Evolutionary conservation across 2,888 invertebrate species (phyloP), one percentile per base, ranked within the genome.

Genomic region (Polyommatus icarus): DNA sequence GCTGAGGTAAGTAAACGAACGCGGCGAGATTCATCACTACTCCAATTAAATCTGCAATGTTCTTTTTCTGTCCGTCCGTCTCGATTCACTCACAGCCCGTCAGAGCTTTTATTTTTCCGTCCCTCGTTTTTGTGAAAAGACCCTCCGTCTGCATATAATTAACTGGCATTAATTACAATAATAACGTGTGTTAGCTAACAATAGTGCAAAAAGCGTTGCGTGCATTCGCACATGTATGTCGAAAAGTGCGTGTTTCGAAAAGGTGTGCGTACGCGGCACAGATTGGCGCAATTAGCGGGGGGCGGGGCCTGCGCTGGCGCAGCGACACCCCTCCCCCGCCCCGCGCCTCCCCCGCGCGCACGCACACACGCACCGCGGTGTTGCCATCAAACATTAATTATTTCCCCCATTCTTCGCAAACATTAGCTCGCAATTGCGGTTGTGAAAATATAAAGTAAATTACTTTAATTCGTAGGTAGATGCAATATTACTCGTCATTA

Each of bases 241-340:
- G 79, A 81, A 82, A 71, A 80, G 83, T 81, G 82, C 80, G 79
- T 76, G 84, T 83, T 84, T 82, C 82, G 84, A 84, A 84, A 85
- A 84, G 87, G 92, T 89, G 91, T 90, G 92, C 87, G 91, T 89
- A 80, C 80, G 84, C 86, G 83, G 83, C 90, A 86, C 90, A 91
- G 93, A 94, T 93, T 94, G 94, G 94, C 88, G 93, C 93, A 94
- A 93, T 93, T 93, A 93, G 90, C 83, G 84, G 83, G 86, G 86
- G 85, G 89, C 93, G 92, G 90, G 92, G 91, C 90, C 86, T 90
- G 90, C 90, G 92, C 87, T 83, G 83, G 89, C 91, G 91, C 87
- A 82, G 89, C 89, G 93, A 93, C 93, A 94, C 91, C 88, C 90
- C 91, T 89, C 86, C 91, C 88, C 90, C 86, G 91, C 88, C 89